Conservation (phyloP, 2,888 invertebrate genomes). For the Andricus curvator region DNA sequence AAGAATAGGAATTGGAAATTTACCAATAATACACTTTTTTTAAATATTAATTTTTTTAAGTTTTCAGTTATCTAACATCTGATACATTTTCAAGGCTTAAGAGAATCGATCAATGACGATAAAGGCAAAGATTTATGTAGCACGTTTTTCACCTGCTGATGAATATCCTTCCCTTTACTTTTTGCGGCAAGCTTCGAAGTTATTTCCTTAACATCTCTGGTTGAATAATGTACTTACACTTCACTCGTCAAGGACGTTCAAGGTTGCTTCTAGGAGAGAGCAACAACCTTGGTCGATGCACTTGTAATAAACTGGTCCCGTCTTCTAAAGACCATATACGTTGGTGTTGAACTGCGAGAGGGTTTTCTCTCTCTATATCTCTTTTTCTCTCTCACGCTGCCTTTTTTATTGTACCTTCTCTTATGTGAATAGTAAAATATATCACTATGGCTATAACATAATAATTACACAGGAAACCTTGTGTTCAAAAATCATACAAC, state of each 20-base stretch:
- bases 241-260: constrained; percentile 58
- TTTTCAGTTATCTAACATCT: too few species aligned
- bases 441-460: not conserved
- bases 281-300: constrained; percentile 53
- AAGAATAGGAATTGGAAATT: not conserved
- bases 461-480: not conserved
- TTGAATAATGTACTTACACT: constrained; percentile 48
- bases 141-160: not conserved
- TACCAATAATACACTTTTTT: not conserved
- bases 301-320: constrained; percentile 57
- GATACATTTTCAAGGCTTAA: not conserved
- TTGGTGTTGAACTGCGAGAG: constrained; percentile 21
- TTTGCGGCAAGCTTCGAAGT: not conserved
- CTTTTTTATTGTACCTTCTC: not conserved
- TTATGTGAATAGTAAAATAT: not conserved
- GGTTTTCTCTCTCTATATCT: constrained; percentile 8
- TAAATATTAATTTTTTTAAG: not conserved
- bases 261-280: constrained; percentile 57
- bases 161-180: not conserved
- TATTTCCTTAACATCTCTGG: not conserved
- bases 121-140: not conserved
- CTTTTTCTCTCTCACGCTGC: not conserved
- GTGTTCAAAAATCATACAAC: not conserved
- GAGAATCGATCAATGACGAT: not conserved
- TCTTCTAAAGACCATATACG: constrained; percentile 49